phyloP scores from a whole-genome alignment of 2,797 vertebrate genomes.

The Platyrinchus mystaceus region DNA sequence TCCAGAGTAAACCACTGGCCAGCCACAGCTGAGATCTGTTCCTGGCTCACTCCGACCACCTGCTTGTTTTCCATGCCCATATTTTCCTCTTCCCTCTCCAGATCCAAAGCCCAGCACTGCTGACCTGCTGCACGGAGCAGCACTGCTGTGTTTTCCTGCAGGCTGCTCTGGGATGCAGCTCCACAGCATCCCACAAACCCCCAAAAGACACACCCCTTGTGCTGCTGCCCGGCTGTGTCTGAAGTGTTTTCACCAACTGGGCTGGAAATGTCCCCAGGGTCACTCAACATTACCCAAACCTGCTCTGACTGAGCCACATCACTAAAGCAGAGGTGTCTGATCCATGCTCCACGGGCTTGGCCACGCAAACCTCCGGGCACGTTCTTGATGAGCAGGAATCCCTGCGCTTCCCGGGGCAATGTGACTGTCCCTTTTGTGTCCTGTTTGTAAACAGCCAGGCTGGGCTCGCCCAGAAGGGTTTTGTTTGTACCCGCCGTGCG shows the following conservation, averaged over 20 bases:
- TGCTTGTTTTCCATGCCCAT: neutral
- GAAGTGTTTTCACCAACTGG: neutral
- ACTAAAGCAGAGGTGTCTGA: neutral
- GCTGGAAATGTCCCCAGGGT: neutral
- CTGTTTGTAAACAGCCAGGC: neutral
- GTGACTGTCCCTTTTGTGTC: conserved; percentile 1
- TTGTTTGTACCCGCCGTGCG: neutral
- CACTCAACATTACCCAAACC: neutral
- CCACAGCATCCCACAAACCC: neutral
- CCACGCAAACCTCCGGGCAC: neutral
- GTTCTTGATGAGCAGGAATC: neutral
- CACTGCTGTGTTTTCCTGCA: neutral
- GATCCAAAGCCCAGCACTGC: neutral
- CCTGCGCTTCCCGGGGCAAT: neutral
- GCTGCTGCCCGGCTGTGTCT: neutral
- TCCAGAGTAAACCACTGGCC: neutral
- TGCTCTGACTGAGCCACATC: neutral
- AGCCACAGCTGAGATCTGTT: neutral
- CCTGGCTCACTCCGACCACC: fast-evolving
- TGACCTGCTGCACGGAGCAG: neutral
- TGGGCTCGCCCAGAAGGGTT: conserved; percentile 42
- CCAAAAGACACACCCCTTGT: neutral
- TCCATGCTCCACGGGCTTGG: neutral
- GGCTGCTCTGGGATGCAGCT: neutral
- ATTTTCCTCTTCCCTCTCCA: neutral